Evolutionary conservation across 2,113 vertebrate species (phyloP).

Genomic region (Chaetops frenatus): DNA sequence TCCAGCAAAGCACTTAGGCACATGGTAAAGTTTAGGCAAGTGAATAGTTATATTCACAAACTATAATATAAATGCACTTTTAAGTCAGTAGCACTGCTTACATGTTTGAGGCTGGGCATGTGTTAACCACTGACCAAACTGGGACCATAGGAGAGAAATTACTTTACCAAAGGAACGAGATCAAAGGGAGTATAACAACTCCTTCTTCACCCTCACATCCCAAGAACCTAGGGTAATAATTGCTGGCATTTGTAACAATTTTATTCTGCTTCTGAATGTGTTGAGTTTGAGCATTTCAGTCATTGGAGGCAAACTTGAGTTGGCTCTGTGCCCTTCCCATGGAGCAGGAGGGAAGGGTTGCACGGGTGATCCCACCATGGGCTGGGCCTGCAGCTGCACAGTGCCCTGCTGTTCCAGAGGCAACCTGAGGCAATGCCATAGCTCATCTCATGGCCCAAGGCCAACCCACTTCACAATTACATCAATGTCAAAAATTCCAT

Average conservation of each 20-base stretch:
- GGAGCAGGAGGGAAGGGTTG: not conserved
- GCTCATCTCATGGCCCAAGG: not conserved
- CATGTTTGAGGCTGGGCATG: not conserved
- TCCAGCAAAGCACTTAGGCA: not conserved
- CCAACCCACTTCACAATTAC: not conserved
- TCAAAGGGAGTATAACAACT: not conserved
- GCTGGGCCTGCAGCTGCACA: not conserved
- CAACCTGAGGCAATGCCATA: not conserved
- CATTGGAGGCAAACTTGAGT: not conserved
- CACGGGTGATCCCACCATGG: rapidly evolving
- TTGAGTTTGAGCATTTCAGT: not conserved
- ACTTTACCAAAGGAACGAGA: not conserved
- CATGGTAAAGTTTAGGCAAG: not conserved
- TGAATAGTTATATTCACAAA: not conserved
- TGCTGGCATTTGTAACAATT: rapidly evolving
- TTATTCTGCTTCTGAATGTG: not conserved
- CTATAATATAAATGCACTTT: not conserved
- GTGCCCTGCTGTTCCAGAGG: not conserved
- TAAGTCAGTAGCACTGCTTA: not conserved
- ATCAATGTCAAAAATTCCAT: not conserved
- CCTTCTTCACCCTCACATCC: not conserved
- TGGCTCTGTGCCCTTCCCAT: rapidly evolving
- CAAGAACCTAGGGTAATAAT: not conserved
- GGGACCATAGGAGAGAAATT: not conserved
- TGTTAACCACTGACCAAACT: not conserved